Base-by-base conservation (phyloP, 2,797 vertebrate genomes). In the Gymnothorax javanicus region DNA sequence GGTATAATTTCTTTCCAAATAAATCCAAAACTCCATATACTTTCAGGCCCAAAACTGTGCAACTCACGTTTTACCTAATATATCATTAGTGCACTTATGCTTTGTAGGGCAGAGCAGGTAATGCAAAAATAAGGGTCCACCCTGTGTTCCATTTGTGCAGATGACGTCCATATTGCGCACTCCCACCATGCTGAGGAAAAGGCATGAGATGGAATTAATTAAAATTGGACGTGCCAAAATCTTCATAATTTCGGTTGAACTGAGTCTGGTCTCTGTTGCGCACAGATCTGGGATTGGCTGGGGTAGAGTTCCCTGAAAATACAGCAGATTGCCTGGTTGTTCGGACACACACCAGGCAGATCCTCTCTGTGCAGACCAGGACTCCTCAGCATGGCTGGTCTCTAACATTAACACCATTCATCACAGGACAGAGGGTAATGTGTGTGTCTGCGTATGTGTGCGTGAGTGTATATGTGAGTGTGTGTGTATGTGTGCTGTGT, bases 371-470 rank as follows among this genome's bases (percentile, higher is more conserved):
- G 25, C 81, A 58, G 57, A 59, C 71, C 20, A 15, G 71, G 71
- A 56, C n/a, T 58, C 56, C 3, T 23, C 81, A 12, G 27, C 81
- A 3, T 25, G 56, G 7, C 56, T 57, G 6, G 52, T 57, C 81
- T 75, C 27, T 75, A 33, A 43, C 71, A 43, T 11, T 33, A 4
- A 2, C 33, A 13, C 27, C 71, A 17, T 82, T 82, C 81, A 82
- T 57, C 81, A 82, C 13, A n/a, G 81, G 20, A 4, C n/a, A 6
- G 71, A 33, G 27, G 71, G 50, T 75, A 75, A 57, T n/a, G 52
- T 33, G 81, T 54, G 81, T 82, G 54, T 82, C 15, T 83, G 81
- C 57, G 54, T 25, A 59, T 25, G 75, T 62, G 75, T n/a, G 60
- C 56, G 81, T 58, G 23, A 6, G 23, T 57, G 50, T 82, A 15